A percentile compares a stretch with the other conserved stretches of the same genome.
Evolutionary conservation across 2,888 invertebrate genomes (phyloP).

Genomic region (Poecilobothrus nobilitatus): DNA sequence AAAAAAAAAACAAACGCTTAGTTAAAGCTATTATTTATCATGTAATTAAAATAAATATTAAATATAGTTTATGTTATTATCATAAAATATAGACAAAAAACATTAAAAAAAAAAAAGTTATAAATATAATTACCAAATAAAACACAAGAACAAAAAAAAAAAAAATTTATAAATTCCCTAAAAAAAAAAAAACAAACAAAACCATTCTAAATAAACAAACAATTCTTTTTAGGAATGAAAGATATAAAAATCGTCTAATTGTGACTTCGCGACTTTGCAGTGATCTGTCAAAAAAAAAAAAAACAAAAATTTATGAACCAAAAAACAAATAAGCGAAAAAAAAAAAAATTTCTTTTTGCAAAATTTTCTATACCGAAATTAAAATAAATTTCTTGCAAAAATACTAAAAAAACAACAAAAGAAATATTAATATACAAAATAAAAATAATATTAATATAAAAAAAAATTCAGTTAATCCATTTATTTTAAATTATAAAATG

Average conservation of each 20-base stretch:
- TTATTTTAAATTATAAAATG: too few relatives aligned
- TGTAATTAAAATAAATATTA: neutral
- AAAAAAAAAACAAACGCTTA: neutral
- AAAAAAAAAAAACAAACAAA: slow-evolving; percentile 7
- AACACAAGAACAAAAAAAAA: neutral
- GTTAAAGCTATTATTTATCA: slow-evolving; percentile 2
- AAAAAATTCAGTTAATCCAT: too few relatives aligned
- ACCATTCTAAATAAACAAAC: neutral
- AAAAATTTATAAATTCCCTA: neutral
- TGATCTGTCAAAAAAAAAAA: slow-evolving; percentile 18
- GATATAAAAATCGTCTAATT: slow-evolving; percentile 5
- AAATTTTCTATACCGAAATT: neutral
- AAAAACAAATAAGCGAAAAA: neutral
- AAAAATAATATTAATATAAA: too few relatives aligned
- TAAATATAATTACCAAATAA: neutral
- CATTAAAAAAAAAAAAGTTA: neutral
- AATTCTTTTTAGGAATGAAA: neutral
- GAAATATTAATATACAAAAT: too few relatives aligned
- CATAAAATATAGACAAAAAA: neutral
- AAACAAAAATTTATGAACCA: neutral
- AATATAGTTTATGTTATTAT: neutral
- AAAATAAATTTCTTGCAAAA: neutral
- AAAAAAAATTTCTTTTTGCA: neutral
- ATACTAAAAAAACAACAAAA: neutral
- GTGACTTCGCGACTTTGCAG: slow-evolving; percentile 24